Conservation (phyloP, 1,140 invertebrate genomes). For the Drosophila serrata region DNA sequence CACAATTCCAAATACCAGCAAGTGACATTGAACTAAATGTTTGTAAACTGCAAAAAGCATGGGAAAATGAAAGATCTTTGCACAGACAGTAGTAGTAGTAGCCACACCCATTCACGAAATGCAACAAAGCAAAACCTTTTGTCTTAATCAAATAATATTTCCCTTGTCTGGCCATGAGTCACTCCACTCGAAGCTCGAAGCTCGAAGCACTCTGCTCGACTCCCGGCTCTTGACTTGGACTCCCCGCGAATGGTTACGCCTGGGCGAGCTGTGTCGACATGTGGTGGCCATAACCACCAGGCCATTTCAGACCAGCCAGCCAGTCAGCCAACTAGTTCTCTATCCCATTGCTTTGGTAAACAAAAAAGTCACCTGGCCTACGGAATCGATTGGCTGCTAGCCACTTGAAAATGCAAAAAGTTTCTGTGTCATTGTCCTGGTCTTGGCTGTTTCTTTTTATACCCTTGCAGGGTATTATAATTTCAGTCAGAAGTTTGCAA, state of each 20-base stretch:
- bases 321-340: constrained; percentile 2
- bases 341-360: constrained; percentile 14
- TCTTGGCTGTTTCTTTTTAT: neutral
- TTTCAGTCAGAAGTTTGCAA: too few species aligned
- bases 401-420: constrained; percentile 51
- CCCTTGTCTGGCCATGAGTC: constrained; percentile 40
- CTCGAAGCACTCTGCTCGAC: constrained; percentile 14
- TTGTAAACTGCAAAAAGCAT: constrained; percentile 10
- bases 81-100: too few species aligned
- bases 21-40: constrained; percentile 66
- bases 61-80: constrained; percentile 39
- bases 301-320: neutral
- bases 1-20: constrained; percentile 10
- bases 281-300: constrained; percentile 30
- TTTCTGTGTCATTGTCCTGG: constrained; percentile 67
- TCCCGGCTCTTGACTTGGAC: constrained; percentile 2
- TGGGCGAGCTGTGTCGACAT: constrained; percentile 39
- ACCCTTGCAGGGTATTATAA: too few species aligned
- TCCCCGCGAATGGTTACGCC: constrained; percentile 40
- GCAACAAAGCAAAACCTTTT: constrained; percentile 53
- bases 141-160: constrained; percentile 61
- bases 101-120: constrained; percentile 46
- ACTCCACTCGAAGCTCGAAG: constrained; percentile 32
- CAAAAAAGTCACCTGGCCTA: constrained; percentile 42
- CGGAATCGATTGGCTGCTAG: constrained; percentile 32